Conservation (phyloP, 2,797 vertebrate species). For the Sternarchorhynchus goeldii region DNA sequence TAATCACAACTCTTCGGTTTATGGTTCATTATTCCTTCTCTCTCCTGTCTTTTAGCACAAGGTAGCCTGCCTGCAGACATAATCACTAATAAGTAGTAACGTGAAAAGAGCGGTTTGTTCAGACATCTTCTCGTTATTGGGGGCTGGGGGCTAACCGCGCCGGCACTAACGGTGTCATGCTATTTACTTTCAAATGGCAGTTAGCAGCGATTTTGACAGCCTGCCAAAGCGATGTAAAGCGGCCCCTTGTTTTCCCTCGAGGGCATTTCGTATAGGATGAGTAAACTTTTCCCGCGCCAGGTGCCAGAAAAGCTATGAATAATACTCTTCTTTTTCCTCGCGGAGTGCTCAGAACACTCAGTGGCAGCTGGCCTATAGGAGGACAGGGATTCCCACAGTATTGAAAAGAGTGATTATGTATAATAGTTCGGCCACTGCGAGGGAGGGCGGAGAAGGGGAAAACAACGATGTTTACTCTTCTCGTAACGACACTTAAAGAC, state of each 20-base stretch:
- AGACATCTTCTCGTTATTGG: too few relatives aligned
- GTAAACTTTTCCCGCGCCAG: conserved; percentile 47
- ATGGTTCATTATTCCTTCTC: conserved; percentile 9
- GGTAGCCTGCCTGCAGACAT: neutral
- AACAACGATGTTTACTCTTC: conserved; percentile 43
- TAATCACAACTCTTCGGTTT: neutral
- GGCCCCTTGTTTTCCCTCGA: conserved; percentile 68
- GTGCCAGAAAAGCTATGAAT: conserved; percentile 57
- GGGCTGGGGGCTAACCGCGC: too few relatives aligned
- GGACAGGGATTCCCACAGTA: conserved; percentile 50
- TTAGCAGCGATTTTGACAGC: conserved; percentile 72
- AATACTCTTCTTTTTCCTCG: conserved; percentile 41
- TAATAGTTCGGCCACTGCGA: conserved; percentile 42
- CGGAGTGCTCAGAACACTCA: conserved; percentile 31
- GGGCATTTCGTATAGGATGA: conserved; percentile 51
- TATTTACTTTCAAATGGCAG: conserved; percentile 64
- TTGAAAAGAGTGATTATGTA: conserved; percentile 52
- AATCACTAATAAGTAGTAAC: conserved; percentile 10
- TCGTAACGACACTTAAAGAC: conserved; percentile 41
- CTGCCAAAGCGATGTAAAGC: conserved; percentile 78
- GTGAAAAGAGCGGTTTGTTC: neutral
- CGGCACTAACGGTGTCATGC: too few relatives aligned
- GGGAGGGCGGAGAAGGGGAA: conserved; percentile 20
- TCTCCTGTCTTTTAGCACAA: neutral
- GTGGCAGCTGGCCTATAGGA: conserved; percentile 54